Percentiles rank a stretch among this genome's conserved stretches.
phyloP scores from a whole-genome alignment of 1,140 invertebrate genomes.

The Acyrthosiphon pisum region DNA sequence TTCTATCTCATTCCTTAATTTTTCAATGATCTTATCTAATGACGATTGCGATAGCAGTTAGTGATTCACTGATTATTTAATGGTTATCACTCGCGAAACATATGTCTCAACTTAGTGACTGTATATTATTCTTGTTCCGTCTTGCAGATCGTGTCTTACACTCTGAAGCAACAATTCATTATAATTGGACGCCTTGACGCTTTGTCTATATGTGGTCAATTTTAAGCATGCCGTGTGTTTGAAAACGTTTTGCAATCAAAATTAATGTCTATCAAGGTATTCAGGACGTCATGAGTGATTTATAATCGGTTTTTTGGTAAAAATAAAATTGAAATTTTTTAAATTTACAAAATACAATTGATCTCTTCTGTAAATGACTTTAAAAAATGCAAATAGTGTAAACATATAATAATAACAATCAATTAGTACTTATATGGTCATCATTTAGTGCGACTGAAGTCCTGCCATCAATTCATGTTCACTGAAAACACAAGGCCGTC shows the following conservation, averaged over 20 bases:
- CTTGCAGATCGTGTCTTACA: not conserved
- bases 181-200: not conserved
- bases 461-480: not conserved
- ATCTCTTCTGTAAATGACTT: too few species aligned
- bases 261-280: not conserved
- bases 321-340: not conserved
- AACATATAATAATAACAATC: not conserved
- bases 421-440: not conserved
- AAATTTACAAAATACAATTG: not conserved
- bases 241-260: not conserved
- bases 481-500: not conserved
- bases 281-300: not conserved
- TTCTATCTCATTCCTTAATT: too few species aligned
- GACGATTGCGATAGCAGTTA: not conserved
- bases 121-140: not conserved
- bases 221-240: not conserved
- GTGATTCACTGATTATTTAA: not conserved
- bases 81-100: conserved; percentile 1
- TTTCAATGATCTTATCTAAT: not conserved
- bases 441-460: not conserved
- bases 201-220: conserved; percentile 12
- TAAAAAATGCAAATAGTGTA: not conserved
- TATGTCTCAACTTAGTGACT: not conserved
- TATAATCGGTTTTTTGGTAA: not conserved
- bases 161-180: conserved; percentile 3